Percentiles rank a stretch among this genome's conserved stretches.
phyloP scores from a whole-genome alignment of 1,140 invertebrate genomes.

The Diachasmimorpha longicaudata region DNA sequence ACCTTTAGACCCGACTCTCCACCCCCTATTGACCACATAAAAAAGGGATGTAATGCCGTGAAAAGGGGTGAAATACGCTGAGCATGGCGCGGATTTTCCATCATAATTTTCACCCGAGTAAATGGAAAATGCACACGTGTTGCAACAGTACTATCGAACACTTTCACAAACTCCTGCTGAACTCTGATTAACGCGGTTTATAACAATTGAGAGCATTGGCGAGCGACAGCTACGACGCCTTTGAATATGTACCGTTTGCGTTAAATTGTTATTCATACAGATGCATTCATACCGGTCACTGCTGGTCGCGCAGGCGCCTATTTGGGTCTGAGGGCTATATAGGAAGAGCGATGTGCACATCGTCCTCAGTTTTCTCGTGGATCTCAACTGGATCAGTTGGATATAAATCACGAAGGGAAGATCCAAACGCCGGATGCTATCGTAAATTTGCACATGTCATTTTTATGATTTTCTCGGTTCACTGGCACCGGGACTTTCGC shows the following conservation, averaged over 20 bases:
- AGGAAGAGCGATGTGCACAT: not conserved
- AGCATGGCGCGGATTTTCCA: too few relatives aligned
- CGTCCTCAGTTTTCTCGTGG: slow-evolving; percentile 14
- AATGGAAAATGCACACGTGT: not conserved
- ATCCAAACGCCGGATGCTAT: not conserved
- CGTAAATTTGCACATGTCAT: not conserved
- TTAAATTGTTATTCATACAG: not conserved
- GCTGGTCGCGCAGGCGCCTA: slow-evolving; percentile 14
- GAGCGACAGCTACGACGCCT: not conserved
- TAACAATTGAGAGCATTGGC: not conserved
- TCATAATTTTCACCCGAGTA: not conserved
- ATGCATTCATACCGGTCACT: not conserved
- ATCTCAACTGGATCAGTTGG: not conserved
- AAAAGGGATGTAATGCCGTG: too few relatives aligned
- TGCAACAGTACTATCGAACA: not conserved
- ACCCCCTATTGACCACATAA: too few relatives aligned
- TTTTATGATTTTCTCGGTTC: too few relatives aligned
- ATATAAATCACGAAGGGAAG: not conserved
- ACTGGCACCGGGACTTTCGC: not conserved
- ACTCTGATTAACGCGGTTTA: not conserved
- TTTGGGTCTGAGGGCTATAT: not conserved
- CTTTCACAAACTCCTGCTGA: not conserved
- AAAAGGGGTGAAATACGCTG: too few relatives aligned
- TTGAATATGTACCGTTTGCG: not conserved
- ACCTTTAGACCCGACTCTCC: too few relatives aligned